Base-by-base conservation (phyloP, 2,797 vertebrate genomes). In the Coracias cyanogaster region DNA sequence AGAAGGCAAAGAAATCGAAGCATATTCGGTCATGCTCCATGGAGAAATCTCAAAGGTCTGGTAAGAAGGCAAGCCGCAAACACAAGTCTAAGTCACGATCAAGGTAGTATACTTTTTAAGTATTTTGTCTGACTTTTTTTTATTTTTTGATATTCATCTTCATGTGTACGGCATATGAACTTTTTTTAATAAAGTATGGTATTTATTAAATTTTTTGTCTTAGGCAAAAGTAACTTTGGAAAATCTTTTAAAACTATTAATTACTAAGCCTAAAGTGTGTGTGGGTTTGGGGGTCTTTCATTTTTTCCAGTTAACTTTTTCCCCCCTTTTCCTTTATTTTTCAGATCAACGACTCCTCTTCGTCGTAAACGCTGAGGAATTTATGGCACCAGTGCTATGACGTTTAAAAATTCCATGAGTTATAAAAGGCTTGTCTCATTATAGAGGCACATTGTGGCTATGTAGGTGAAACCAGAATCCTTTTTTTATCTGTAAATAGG, bases 61-160 rank as follows among this genome's bases (percentile, higher is more conserved):
- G 99, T 99, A 99, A 99, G 99, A 99, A 99, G 99, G 99, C 99
- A 99, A 99, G 99, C 99, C 99, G 99, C 99, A 99, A 99, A 99
- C 99, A 99, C 99, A 99, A 99, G 99, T 99, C 99, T 99, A 99
- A 99, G 98, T 99, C 99, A 97, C 99, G 99, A 99, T 99, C 99
- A 99, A 99, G 99, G 99, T 99, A 99, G 99, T 99, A 99, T 99
- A 98, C 99, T 99, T 99, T 99, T 99, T 98, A 98, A 98, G 97
- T 98, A 97, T 97, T 97, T 98, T 98, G 98, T 97, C 96, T 98
- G 98, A 98, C 94, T 98, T 97, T 94, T 94, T 79, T 37, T 69
- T 92, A 33, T 97, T 98, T 97, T 97, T 89, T 92, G 95, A 93
- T 97, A 98, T 92, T 97, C 96, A 5, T 97, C 97, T 97, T 96